Base-by-base conservation (phyloP, 2,888 invertebrate genomes). In the Trimorus sp. region DNA sequence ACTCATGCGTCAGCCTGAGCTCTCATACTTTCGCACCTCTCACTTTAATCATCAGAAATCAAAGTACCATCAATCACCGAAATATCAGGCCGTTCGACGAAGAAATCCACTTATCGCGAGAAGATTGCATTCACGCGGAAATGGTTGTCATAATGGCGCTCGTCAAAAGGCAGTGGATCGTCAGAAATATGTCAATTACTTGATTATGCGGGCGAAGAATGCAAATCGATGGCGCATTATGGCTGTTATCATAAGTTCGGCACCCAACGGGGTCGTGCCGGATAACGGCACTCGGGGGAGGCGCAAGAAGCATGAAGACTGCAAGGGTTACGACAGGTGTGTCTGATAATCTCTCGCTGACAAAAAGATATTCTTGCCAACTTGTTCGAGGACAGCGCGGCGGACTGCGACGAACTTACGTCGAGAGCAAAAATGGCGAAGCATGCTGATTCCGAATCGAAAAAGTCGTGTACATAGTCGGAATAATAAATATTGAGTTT, bases 161-260 rank as follows among this genome's bases (percentile, higher is more conserved):
- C 26, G 26, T 26, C 26, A 26, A 26, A 26, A 26, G 26, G 26
- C 26, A 26, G 26, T 26, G 26, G 2, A 1, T 26, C 26, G 26
- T 26, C 26, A 26, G 26, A 26, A 79, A 69, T 69, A 75, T 74
- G 75, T 70, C 74, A 79, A 79, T 79, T 79, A 75, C 70, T 75
- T 65, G 70, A 79, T 70, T 70, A 75, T 79, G 45, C 74, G 36
- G 15, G 16, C 45, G 59, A 75, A 79, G 59, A 70, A 79, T 79
- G 74, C 56, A 79, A 79, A 79, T 68, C 73, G 63, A 79, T 74
- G 56, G 58, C 66, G 73, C 74, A 68, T 79, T 79, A 74, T 79
- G 69, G 56, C 68, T 66, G 79, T 74, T 68, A 79, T 70, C 69
- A 63, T 70, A 74, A 79, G 74, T 63, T 63, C 37, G 69, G 63